Conservation (phyloP, 2,797 vertebrate species). For the Halcyon leucocephala region DNA sequence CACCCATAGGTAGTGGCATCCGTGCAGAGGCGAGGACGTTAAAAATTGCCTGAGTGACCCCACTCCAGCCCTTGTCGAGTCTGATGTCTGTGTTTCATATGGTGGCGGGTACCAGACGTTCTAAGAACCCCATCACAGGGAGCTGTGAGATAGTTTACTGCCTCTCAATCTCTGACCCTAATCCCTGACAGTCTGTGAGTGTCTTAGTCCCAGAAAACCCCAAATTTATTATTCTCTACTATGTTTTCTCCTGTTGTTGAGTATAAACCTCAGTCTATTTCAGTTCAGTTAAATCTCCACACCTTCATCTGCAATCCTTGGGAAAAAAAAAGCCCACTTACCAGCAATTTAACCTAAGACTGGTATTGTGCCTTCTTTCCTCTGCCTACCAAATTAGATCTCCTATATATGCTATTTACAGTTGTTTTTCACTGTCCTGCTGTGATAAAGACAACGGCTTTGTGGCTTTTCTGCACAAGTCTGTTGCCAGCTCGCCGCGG, state of each 20-base stretch:
- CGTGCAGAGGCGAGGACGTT: neutral
- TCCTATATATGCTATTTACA: neutral
- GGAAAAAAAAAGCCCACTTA: neutral
- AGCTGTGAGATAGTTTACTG: neutral
- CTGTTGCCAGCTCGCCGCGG: neutral
- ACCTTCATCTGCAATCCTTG: neutral
- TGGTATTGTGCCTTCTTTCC: neutral
- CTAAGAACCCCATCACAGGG: neutral
- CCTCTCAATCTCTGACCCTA: neutral
- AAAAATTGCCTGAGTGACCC: neutral
- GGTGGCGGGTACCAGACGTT: neutral
- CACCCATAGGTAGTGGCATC: neutral
- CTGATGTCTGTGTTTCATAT: neutral
- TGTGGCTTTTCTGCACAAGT: neutral
- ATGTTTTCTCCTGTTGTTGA: neutral
- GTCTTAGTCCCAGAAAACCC: neutral
- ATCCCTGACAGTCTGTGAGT: fast-evolving
- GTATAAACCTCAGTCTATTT: neutral
- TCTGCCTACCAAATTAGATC: neutral
- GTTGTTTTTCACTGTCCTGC: neutral
- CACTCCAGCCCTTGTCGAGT: neutral
- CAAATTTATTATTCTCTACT: neutral
- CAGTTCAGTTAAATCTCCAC: neutral
- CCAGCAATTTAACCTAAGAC: neutral
- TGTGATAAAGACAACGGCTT: neutral